A percentile compares a stretch with the other conserved stretches of the same genome.
These are phyloP conservation scores for Bryconaethiops microstoma DNA, from an alignment of 2,797 vertebrate genomes.

Conservation along the genomic window DNA sequence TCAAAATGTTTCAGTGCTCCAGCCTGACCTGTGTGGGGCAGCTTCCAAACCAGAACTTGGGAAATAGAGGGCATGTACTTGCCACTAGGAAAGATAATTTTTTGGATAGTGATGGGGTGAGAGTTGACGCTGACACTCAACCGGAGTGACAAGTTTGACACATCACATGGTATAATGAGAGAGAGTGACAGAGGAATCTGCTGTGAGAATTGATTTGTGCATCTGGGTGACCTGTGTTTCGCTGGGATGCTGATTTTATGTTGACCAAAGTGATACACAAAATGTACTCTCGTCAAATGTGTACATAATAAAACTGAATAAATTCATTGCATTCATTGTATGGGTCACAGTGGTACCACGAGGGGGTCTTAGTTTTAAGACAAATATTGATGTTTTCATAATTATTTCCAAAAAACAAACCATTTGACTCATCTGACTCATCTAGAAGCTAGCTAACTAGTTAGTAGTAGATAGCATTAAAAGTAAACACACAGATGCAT, in stretches of 20 bases:
- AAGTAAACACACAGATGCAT: no score
- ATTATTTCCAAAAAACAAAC: no score
- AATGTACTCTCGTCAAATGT: not conserved
- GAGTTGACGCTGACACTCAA: not conserved
- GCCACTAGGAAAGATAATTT: not conserved
- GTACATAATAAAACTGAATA: no score
- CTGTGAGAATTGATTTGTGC: not conserved
- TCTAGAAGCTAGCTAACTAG: no score
- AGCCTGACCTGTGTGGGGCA: not conserved
- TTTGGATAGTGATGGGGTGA: not conserved
- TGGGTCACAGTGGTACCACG: no score
- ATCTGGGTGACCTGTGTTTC: not conserved
- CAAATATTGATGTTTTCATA: no score
- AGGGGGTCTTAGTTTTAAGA: no score
- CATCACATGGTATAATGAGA: not conserved
- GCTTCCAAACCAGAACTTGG: not conserved
- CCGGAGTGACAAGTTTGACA: not conserved
- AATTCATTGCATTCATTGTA: no score
- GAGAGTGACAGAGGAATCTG: not conserved
- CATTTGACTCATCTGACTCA: no score
- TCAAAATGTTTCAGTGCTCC: conserved; percentile 10
- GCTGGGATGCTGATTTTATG: not conserved
- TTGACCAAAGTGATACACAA: not conserved
- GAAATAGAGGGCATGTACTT: not conserved
- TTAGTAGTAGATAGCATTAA: no score